phyloP scores from a whole-genome alignment of 2,888 invertebrate genomes.

The Tenodera sinensis region DNA sequence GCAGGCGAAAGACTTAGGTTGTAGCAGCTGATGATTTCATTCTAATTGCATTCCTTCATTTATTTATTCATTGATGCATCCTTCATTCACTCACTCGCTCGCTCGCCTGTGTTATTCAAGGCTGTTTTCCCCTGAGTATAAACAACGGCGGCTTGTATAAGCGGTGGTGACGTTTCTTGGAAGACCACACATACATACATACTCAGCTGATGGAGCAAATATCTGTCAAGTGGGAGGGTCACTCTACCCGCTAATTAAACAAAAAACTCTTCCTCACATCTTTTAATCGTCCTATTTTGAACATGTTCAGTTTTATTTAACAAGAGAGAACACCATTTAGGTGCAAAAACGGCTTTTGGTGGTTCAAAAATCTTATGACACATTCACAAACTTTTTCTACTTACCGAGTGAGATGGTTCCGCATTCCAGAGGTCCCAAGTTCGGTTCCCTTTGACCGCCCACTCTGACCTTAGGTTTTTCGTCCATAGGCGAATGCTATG shows the following conservation, averaged over 20 bases:
- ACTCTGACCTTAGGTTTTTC: too few species aligned
- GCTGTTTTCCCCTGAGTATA: neutral
- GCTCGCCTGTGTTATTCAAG: neutral
- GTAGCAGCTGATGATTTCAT: neutral
- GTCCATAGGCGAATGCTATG: too few species aligned
- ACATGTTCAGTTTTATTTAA: neutral
- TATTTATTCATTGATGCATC: neutral
- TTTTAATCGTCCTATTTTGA: neutral
- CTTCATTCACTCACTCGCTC: neutral
- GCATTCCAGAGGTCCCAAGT: too few species aligned
- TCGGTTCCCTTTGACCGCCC: too few species aligned
- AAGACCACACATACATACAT: neutral
- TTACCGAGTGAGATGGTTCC: too few species aligned
- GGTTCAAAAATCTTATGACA: too few species aligned
- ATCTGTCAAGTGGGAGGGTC: slow-evolving; percentile 6
- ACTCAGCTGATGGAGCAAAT: neutral
- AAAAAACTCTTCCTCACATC: neutral
- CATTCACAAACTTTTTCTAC: too few species aligned
- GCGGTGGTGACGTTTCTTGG: neutral
- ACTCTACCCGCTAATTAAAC: neutral
- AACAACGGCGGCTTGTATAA: neutral
- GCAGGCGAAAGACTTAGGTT: neutral
- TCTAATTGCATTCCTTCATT: neutral
- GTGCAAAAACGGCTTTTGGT: too few species aligned
- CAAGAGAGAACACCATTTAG: too few species aligned